phyloP scores from a whole-genome alignment of 2,888 invertebrate genomes.

The Brachyptera risi region DNA sequence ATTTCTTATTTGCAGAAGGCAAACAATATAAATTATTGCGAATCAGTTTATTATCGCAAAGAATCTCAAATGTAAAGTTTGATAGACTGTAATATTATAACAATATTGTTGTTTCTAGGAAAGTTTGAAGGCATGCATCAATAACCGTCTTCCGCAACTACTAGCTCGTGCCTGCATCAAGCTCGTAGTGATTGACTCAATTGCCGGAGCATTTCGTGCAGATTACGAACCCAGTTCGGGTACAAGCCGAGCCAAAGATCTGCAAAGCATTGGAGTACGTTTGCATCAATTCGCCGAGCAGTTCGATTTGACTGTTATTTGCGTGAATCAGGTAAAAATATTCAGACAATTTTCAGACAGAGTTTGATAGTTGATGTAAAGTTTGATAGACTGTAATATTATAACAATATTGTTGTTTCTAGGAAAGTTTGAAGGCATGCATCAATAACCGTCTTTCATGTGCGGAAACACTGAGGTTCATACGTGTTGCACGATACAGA shows the following conservation, averaged over 20 bases:
- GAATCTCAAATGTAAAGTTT: too few relatives aligned
- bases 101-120: constrained; percentile 50
- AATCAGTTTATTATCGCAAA: too few relatives aligned
- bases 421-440: constrained; percentile 55
- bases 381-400: too few relatives aligned
- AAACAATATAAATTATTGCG: too few relatives aligned
- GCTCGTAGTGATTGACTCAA: constrained; percentile 67
- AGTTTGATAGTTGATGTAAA: too few relatives aligned
- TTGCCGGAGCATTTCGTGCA: constrained; percentile 64
- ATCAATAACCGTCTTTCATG: constrained; percentile 49
- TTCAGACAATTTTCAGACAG: background rate
- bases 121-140: constrained; percentile 53
- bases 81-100: too few relatives aligned
- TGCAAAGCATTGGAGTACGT: constrained; percentile 53
- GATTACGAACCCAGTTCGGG: constrained; percentile 52
- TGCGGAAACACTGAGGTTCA: too few relatives aligned
- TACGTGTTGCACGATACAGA: too few relatives aligned
- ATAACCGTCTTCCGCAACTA: constrained; percentile 51
- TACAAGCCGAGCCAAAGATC: constrained; percentile 52
- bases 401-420: too few relatives aligned
- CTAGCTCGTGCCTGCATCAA: constrained; percentile 52
- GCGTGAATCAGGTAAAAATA: constrained; percentile 64
- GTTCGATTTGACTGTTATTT: constrained; percentile 57
- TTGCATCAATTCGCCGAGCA: constrained; percentile 54
- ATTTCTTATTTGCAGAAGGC: too few relatives aligned